These are phyloP conservation scores for Platyrinchus mystaceus DNA, from an alignment of 2,797 vertebrate genomes.

Conservation along the genomic window DNA sequence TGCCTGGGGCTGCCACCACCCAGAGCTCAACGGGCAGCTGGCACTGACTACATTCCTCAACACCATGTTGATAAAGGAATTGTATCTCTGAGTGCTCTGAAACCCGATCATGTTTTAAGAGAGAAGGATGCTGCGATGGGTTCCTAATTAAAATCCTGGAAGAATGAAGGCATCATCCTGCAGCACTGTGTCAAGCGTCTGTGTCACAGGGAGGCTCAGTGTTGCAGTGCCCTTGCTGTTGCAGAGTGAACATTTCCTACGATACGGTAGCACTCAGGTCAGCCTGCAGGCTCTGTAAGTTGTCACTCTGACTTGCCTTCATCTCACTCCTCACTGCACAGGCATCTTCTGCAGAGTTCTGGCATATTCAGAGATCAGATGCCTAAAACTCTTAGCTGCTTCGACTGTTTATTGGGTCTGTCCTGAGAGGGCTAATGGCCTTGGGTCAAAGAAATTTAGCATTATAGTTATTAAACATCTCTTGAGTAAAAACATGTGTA, in stretches of 20 bases:
- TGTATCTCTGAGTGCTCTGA: neutral
- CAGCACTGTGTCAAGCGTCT: neutral
- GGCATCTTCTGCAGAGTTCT: neutral
- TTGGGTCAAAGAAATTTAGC: neutral
- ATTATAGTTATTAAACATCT: neutral
- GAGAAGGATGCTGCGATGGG: neutral
- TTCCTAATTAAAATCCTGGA: neutral
- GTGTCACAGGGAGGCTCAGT: neutral
- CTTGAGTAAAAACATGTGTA: neutral
- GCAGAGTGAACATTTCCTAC: neutral
- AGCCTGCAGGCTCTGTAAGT: neutral
- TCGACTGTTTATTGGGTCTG: neutral
- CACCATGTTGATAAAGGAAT: neutral
- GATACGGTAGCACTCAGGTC: neutral
- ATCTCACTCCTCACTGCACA: neutral
- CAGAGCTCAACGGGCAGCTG: neutral
- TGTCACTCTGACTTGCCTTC: neutral
- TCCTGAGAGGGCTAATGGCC: neutral
- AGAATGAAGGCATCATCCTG: neutral
- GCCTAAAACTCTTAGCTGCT: neutral
- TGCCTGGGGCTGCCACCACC: neutral
- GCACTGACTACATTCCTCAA: neutral
- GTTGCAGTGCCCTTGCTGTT: neutral
- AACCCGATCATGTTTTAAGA: neutral
- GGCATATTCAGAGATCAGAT: neutral